Conservation (phyloP, 1,140 invertebrate species). For the Goniozus legneri region DNA sequence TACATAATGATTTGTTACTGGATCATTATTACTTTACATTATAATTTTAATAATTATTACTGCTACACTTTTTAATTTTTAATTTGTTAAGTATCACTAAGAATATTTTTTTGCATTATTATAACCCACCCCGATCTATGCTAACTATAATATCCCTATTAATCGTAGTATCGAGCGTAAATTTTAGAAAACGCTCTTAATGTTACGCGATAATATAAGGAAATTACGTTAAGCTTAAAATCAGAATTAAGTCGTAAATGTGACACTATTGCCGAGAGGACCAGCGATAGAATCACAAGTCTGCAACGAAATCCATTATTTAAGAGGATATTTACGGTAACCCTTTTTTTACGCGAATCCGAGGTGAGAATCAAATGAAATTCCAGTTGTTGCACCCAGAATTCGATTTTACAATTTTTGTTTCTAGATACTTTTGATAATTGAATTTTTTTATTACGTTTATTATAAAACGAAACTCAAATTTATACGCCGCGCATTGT, state of each 20-base stretch:
- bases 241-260: slow-evolving; percentile 8
- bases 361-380: too few species aligned
- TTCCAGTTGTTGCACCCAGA: too few species aligned
- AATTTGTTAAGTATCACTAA: slow-evolving; percentile 24
- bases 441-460: too few species aligned
- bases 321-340: too few species aligned
- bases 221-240: slow-evolving; percentile 20
- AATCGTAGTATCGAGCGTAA: slow-evolving; percentile 7
- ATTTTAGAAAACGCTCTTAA: slow-evolving; percentile 17
- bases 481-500: too few species aligned
- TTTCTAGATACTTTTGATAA: too few species aligned
- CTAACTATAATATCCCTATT: slow-evolving; percentile 16
- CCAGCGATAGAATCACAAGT: slow-evolving; percentile 6
- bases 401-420: too few species aligned
- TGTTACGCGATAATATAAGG: slow-evolving; percentile 16
- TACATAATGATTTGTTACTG: slow-evolving; percentile 29
- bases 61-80: too few species aligned
- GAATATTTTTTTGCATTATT: slow-evolving; percentile 29
- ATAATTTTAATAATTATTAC: slow-evolving; percentile 20
- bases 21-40: slow-evolving; percentile 28
- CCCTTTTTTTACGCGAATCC: too few species aligned
- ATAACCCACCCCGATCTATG: slow-evolving; percentile 16
- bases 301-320: too few species aligned
- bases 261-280: slow-evolving; percentile 6
- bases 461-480: too few species aligned